Evolutionary conservation across 2,797 vertebrate genomes (phyloP).

Genomic region (Xiphophorus birchmanni): DNA sequence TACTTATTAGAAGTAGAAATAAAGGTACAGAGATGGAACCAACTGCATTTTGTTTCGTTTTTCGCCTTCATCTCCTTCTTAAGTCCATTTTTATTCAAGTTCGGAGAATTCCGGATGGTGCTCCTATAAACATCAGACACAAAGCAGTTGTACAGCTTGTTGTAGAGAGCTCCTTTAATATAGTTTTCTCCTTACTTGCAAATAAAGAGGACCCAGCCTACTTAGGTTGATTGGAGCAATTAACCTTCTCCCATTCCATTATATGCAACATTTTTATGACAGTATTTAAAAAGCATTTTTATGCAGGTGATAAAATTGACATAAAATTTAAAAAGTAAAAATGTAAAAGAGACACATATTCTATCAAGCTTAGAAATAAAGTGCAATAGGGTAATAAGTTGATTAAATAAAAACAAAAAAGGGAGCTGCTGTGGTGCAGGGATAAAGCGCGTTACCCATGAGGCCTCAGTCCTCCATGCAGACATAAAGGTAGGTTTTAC

Average conservation of each 20-base stretch:
- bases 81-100: constrained; percentile 28
- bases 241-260: neutral
- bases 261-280: neutral
- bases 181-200: neutral
- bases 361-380: neutral
- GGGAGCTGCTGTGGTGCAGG: no score
- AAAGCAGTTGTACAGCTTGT: neutral
- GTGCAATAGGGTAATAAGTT: no score
- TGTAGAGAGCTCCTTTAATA: constrained; percentile 13
- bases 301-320: neutral
- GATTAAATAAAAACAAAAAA: no score
- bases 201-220: neutral
- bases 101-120: constrained; percentile 3
- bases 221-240: neutral
- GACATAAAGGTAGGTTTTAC: no score
- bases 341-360: neutral
- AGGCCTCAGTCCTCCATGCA: no score
- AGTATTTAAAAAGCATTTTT: neutral
- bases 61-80: constrained; percentile 34
- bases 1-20: constrained; percentile 24
- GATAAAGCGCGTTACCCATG: no score
- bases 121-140: constrained; percentile 22
- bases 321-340: neutral
- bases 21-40: constrained; percentile 30
- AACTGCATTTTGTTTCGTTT: constrained; percentile 37